Evolutionary conservation across 1,140 invertebrate genomes (phyloP).

Genomic region (Oryzaephilus surinamensis): DNA sequence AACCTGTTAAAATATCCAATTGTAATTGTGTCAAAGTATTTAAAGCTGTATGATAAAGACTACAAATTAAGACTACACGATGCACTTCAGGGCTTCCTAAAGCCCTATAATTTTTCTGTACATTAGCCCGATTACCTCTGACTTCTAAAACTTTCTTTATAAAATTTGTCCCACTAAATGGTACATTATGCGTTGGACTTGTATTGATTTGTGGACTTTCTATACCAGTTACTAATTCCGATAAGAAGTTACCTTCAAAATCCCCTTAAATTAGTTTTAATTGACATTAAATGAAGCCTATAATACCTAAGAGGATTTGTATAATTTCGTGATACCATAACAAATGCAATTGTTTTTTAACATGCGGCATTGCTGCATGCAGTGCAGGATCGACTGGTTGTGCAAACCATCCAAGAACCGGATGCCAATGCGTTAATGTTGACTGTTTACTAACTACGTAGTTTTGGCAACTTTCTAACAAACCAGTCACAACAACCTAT

Average conservation of each 20-base stretch:
- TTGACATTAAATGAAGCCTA: slow-evolving; percentile 4
- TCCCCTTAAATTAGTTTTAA: no score
- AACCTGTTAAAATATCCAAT: slow-evolving; percentile 89
- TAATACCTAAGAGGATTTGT: slow-evolving; percentile 37
- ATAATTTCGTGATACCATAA: slow-evolving; percentile 63
- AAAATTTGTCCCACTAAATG: slow-evolving; percentile 38
- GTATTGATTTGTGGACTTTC: slow-evolving; percentile 26
- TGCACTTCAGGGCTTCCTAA: slow-evolving; percentile 71
- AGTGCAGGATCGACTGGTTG: slow-evolving; percentile 74
- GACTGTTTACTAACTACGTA: slow-evolving; percentile 79
- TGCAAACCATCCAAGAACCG: slow-evolving; percentile 93
- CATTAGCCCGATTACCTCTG: slow-evolving; percentile 45
- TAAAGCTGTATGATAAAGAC: slow-evolving; percentile 83
- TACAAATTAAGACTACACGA: slow-evolving; percentile 74
- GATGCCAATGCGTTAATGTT: slow-evolving; percentile 93
- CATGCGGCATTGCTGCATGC: slow-evolving; percentile 68
- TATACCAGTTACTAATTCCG: slow-evolving; percentile 40
- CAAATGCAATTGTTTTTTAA: slow-evolving; percentile 72
- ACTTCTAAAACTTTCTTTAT: slow-evolving; percentile 42
- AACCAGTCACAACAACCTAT: slow-evolving; percentile 65
- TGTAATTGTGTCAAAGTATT: slow-evolving; percentile 84
- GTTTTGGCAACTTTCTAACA: slow-evolving; percentile 74
- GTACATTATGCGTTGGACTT: slow-evolving; percentile 19
- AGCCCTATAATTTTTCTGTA: slow-evolving; percentile 54
- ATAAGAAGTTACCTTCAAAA: slow-evolving; percentile 38